phyloP scores from a whole-genome alignment of 2,797 vertebrate species.

The Phrynocephalus forsythii region DNA sequence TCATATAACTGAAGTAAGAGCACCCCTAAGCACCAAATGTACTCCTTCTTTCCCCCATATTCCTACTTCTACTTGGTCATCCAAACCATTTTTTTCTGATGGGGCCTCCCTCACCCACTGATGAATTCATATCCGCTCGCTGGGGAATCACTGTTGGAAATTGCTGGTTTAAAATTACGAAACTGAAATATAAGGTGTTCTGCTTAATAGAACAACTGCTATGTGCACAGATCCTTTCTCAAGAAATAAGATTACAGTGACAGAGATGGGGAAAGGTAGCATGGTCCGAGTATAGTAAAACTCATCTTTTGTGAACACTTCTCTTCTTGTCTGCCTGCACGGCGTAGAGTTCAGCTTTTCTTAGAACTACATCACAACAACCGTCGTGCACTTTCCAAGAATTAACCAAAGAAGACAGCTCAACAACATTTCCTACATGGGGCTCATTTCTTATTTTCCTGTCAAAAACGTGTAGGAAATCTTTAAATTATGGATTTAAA shows the following conservation, averaged over 20 bases:
- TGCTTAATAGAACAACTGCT: slow-evolving; percentile 1
- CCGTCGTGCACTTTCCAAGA: slow-evolving; percentile 22
- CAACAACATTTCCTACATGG: background rate
- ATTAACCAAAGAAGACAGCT: background rate
- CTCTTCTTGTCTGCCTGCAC: background rate
- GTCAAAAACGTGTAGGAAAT: background rate
- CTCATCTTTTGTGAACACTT: slow-evolving; percentile 14
- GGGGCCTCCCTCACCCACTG: background rate
- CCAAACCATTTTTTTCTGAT: background rate
- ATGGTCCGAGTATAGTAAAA: slow-evolving; percentile 26
- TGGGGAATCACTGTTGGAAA: background rate
- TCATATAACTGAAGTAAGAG: slow-evolving; percentile 2
- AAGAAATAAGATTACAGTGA: slow-evolving; percentile 13
- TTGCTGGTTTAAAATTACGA: slow-evolving; percentile 1
- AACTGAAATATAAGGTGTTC: slow-evolving; percentile 7
- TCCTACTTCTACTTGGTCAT: slow-evolving; percentile 3
- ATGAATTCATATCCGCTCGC: background rate
- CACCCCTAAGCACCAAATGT: background rate
- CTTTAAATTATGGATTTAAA: slow-evolving; percentile 3
- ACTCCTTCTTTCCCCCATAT: background rate
- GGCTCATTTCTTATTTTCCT: slow-evolving; percentile 40
- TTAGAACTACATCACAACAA: slow-evolving; percentile 1
- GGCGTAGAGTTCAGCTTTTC: background rate
- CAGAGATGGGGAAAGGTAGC: slow-evolving; percentile 13
- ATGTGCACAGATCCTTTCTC: slow-evolving; percentile 5